Conservation (phyloP, 2,888 invertebrate species). For the Macropis europaea region DNA sequence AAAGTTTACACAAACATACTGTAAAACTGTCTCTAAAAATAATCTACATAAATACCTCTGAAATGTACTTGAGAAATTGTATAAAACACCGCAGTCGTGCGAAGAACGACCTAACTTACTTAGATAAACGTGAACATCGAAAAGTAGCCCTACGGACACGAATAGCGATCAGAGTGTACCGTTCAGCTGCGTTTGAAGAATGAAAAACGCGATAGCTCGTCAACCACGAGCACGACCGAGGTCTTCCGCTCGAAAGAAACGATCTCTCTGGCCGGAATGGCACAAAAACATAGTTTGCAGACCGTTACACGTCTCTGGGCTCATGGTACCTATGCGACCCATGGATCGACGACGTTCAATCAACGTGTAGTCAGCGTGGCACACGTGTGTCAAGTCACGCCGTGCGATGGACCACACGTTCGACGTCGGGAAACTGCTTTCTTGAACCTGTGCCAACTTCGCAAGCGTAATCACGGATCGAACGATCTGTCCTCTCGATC, state of each 20-base stretch:
- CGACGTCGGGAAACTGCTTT: slow-evolving; percentile 34
- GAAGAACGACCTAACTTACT: too few relatives aligned
- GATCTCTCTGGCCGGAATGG: slow-evolving; percentile 7
- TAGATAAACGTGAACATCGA: too few relatives aligned
- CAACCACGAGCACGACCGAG: slow-evolving; percentile 15
- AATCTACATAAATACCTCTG: too few relatives aligned
- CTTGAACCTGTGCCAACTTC: slow-evolving; percentile 37
- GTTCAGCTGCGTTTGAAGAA: slow-evolving; percentile 15
- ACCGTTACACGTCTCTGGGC: slow-evolving; percentile 41
- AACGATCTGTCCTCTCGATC: slow-evolving; percentile 50
- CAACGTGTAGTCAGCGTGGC: slow-evolving; percentile 35
- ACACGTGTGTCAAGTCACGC: slow-evolving; percentile 50
- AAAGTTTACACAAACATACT: too few relatives aligned
- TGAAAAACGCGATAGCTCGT: slow-evolving; percentile 37
- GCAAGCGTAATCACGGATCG: slow-evolving; percentile 45
- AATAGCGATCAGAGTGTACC: slow-evolving; percentile 16
- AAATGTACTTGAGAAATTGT: too few relatives aligned
- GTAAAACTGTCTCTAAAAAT: too few relatives aligned
- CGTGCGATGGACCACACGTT: slow-evolving; percentile 47
- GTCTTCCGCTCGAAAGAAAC: slow-evolving; percentile 17
- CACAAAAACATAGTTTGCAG: slow-evolving; percentile 40
- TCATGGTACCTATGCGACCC: slow-evolving; percentile 11
- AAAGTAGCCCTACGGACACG: too few relatives aligned
- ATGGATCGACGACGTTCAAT: slow-evolving; percentile 45
- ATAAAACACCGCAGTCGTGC: too few relatives aligned